Base-by-base conservation (phyloP, 92 coral and sea anemone genomes). In the Epizoanthus illoricatus region DNA sequence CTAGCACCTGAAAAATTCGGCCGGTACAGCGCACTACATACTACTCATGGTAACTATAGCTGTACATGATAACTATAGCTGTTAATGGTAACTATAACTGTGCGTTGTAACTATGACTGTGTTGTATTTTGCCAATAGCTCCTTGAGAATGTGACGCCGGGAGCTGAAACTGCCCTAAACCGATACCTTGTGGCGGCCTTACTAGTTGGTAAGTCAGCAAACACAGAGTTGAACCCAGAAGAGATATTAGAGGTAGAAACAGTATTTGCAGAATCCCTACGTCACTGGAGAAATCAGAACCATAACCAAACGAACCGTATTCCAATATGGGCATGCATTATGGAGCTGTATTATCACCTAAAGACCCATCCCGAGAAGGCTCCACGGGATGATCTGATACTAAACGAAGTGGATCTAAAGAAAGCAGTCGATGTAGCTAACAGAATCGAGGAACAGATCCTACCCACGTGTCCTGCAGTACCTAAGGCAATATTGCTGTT, bases 321-420 rank as follows among this genome's bases (percentile, higher is more conserved):
- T 2, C 65, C 23, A 7, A 55, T 33, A 20, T 74, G 80, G 80
- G 5, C 80, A 13, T 74, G 49, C n/a, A 36, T 74, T 6, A 47
- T 65, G 43, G 80, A 74, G 24, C 65, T 74, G 23, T 74, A 64
- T 9, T 74, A 56, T 6, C 80, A 43, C 3, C n/a, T 74, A 20
- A 56, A 74, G 65, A 15, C 52, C 15, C 80, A 74, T 5, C 80
- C 80, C 52, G 65, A 74, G 65, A 74, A 74, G 59, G 65, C 80
- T 45, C 80, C 80, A 21, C 66, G 80, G 41, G 45, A 24, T 17
- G 80, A 74, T 41, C 19, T 74, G 43, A 64, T 54, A 3, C 16
- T 56, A 12, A 57, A 57, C 13, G 43, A 55, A 23, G 9, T 9
- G 36, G 80, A 74, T 4, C 40, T 74, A 12, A 8, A 11, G 3